These are phyloP conservation scores for Mythimna vitellina DNA, from an alignment of 2,888 invertebrate species.

Conservation along the genomic window DNA sequence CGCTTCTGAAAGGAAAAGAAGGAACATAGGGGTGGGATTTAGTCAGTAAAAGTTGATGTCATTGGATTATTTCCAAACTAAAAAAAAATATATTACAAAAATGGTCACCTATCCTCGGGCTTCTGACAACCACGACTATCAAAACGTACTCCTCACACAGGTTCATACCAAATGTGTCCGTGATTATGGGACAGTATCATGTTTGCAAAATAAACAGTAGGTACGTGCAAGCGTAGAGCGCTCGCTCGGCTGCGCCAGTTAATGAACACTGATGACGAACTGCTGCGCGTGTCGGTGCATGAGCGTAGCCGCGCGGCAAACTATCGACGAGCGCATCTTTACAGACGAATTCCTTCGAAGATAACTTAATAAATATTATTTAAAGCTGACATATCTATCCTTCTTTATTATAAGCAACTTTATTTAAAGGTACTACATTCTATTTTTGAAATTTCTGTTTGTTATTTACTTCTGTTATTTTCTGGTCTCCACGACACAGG, in stretches of 20 bases:
- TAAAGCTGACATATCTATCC: neutral
- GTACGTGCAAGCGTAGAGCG: neutral
- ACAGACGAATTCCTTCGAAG: neutral
- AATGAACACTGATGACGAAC: conserved; percentile 26
- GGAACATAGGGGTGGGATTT: too few species aligned
- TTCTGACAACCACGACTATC: neutral
- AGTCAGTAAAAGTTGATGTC: too few species aligned
- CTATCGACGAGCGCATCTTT: neutral
- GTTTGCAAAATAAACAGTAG: conserved; percentile 10
- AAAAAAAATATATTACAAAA: too few species aligned
- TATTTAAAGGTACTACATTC: too few species aligned
- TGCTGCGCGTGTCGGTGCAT: neutral
- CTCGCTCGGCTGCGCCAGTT: conserved; percentile 18
- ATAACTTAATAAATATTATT: neutral
- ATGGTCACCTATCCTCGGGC: neutral
- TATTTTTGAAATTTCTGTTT: too few species aligned
- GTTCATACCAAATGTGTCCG: too few species aligned
- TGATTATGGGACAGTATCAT: neutral
- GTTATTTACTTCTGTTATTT: too few species aligned
- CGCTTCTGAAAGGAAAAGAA: too few species aligned
- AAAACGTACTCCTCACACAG: neutral
- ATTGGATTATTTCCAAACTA: too few species aligned
- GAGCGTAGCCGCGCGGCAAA: neutral
- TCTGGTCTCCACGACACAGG: too few species aligned
- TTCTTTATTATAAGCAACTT: too few species aligned